Evolutionary conservation across 1,140 invertebrate species (phyloP), one percentile per base, ranked within the genome.

Genomic region (Drepana arcuata): DNA sequence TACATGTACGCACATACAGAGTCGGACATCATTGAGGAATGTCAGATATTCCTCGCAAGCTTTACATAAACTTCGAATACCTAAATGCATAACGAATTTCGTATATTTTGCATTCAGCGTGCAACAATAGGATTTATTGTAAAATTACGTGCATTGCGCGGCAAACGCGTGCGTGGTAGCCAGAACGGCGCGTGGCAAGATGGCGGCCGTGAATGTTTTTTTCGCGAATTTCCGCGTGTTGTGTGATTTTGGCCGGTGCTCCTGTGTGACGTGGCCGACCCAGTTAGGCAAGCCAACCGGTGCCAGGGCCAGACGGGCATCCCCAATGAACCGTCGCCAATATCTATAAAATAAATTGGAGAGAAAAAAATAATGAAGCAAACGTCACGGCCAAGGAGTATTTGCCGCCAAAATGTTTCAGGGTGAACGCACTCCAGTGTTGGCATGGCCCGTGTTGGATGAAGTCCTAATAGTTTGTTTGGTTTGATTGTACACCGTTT

Each of bases 321-420:
- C 74, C 77, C 77, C 73, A 53, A 62, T 77, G 75, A 75, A 75
- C 65, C 61, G 55, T 59, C 49, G 72, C 72, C 73, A 81, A 81
- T 80, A 74, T 81, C 77, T 78, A 81, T 81, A 78, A 81, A 81
- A 81, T 75, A 78, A 80, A 80, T 80, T 68, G 55, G 18, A 10
- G 10, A 26, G 67, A 65, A 66, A 72, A 71, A 64, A 63, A 72
- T 74, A 71, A 77, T 73, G 61, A 70, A 74, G 71, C 54, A 74
- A 69, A 71, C 72, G 63, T 67, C 59, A 64, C 41, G 41, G 48
- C 49, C 59, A 41, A 21, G 39, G 34, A 24, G 30, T 64, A 67
- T 70, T 73, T 72, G 63, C 71, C 66, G 77, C 77, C 77, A 81
- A 81, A 81, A 74, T 61, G 16, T 60, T 57, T 66, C 61, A 48